These are phyloP conservation scores for Apteryx mantelli DNA, from an alignment of 2,113 vertebrate species.

Conservation along the genomic window DNA sequence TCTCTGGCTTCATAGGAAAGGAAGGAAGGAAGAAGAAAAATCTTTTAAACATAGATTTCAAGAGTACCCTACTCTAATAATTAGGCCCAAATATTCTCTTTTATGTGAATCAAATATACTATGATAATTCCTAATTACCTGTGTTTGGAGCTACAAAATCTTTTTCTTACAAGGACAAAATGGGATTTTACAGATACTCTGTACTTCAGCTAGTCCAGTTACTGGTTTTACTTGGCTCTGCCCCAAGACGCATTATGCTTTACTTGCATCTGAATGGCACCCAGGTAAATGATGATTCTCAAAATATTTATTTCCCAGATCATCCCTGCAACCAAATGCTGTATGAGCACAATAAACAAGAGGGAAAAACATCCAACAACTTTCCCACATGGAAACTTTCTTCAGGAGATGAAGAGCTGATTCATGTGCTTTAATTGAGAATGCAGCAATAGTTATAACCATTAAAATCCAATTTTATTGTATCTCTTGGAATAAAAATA, in stretches of 20 bases:
- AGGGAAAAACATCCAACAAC: neutral
- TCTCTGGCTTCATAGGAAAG: neutral
- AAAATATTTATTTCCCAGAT: neutral
- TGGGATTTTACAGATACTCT: neutral
- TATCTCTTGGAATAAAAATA: neutral
- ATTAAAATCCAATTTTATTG: neutral
- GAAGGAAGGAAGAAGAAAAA: neutral
- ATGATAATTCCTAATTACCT: neutral
- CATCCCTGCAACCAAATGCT: neutral
- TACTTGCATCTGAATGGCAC: neutral
- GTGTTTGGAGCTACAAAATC: neutral
- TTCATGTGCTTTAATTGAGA: neutral
- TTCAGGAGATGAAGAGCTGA: slow-evolving; percentile 13
- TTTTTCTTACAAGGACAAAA: neutral
- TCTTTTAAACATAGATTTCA: neutral
- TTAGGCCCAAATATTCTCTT: neutral
- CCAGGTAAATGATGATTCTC: neutral
- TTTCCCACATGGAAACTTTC: neutral
- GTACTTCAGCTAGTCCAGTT: neutral
- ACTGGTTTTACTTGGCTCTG: neutral
- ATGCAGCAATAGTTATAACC: neutral
- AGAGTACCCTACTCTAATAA: neutral
- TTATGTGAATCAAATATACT: neutral
- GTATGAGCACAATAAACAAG: neutral
- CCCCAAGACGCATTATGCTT: neutral